These are phyloP conservation scores for Aleiodes sp. DNA, from an alignment of 1,140 invertebrate genomes.

Conservation along the genomic window DNA sequence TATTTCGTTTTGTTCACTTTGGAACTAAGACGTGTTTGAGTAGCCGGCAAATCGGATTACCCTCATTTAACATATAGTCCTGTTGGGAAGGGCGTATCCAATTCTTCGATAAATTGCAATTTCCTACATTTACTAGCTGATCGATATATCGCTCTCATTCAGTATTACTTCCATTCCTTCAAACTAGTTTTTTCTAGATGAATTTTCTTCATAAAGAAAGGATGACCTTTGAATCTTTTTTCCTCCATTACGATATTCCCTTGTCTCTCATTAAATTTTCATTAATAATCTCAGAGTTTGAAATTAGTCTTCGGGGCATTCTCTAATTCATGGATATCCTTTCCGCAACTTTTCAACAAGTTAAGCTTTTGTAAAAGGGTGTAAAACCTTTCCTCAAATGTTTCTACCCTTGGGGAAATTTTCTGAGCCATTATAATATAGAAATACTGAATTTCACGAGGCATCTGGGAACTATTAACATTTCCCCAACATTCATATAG, in stretches of 20 bases:
- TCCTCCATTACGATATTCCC: not conserved
- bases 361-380: no score
- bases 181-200: no score
- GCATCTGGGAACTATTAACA: slow-evolving; percentile 26
- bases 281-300: not conserved
- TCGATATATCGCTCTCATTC: no score
- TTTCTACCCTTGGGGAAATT: not conserved
- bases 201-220: no score
- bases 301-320: not conserved
- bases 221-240: not conserved
- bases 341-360: no score
- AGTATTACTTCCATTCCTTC: no score
- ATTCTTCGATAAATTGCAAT: slow-evolving; percentile 42
- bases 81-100: slow-evolving; percentile 40
- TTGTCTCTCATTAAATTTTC: not conserved
- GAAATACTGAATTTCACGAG: slow-evolving; percentile 7
- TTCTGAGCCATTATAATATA: not conserved
- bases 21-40: slow-evolving; percentile 14
- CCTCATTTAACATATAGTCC: slow-evolving; percentile 44
- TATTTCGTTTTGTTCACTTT: not conserved
- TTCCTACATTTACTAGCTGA: no score
- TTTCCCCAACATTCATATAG: slow-evolving; percentile 1
- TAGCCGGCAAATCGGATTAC: slow-evolving; percentile 50
- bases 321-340: no score
- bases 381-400: not conserved